Percentiles rank a stretch among this genome's conserved stretches.
Evolutionary conservation across 2,113 vertebrate species (phyloP).

Genomic region (Hyperoodon ampullatus): DNA sequence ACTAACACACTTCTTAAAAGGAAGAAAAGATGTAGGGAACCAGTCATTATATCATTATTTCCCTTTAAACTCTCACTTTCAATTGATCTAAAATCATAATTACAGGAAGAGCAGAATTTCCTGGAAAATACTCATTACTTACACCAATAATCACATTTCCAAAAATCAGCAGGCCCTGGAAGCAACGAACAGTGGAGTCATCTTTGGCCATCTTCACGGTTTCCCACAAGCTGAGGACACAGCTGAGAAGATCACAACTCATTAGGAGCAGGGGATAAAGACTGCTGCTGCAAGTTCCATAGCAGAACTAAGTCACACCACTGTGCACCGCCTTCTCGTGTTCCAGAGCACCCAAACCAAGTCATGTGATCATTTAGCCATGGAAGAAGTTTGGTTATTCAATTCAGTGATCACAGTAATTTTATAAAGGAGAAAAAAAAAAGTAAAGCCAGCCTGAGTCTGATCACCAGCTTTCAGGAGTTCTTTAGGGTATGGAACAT

Average conservation of each 20-base stretch:
- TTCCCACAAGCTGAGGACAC: slow-evolving; percentile 41
- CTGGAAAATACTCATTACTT: slow-evolving; percentile 77
- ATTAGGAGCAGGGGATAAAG: neutral
- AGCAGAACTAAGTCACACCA: neutral
- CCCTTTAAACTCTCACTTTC: slow-evolving; percentile 15
- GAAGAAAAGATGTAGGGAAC: neutral
- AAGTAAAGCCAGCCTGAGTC: neutral
- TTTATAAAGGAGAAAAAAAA: neutral
- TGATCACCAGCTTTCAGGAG: neutral
- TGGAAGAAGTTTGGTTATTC: neutral
- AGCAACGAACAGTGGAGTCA: slow-evolving; percentile 76
- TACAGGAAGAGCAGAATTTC: neutral
- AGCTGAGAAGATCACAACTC: neutral
- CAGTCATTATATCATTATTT: neutral
- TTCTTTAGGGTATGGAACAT: neutral
- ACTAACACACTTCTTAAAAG: slow-evolving; percentile 38
- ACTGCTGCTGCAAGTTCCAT: neutral
- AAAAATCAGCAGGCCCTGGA: slow-evolving; percentile 87
- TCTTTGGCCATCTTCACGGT: slow-evolving; percentile 84
- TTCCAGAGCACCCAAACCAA: neutral
- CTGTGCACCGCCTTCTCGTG: neutral
- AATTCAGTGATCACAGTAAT: neutral
- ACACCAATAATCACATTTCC: slow-evolving; percentile 88
- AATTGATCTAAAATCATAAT: neutral
- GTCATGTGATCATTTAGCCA: neutral